Evolutionary conservation across 2,113 vertebrate species (phyloP).

Genomic region (Holacanthus passer): DNA sequence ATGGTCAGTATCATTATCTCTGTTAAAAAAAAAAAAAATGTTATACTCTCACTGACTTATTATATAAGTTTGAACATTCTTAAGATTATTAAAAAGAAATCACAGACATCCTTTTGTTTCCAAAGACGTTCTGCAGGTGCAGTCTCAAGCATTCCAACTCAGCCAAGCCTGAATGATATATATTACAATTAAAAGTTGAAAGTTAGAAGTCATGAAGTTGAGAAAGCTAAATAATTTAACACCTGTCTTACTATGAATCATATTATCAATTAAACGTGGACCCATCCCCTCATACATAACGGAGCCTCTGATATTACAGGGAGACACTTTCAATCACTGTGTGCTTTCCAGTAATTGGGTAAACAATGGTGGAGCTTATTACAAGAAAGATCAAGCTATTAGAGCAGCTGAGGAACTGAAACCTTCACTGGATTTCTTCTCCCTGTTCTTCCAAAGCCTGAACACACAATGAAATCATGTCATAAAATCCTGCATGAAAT

Average conservation of each 20-base stretch:
- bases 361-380: constrained; percentile 51
- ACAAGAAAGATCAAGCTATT: constrained; percentile 53
- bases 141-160: constrained; percentile 9
- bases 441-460: neutral
- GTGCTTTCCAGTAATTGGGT: constrained; percentile 50
- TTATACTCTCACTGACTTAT: neutral
- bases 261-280: constrained; percentile 59
- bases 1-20: neutral
- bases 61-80: neutral
- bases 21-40: neutral
- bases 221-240: constrained; percentile 68
- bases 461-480: neutral
- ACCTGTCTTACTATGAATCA: constrained; percentile 57
- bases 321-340: constrained; percentile 56
- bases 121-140: neutral
- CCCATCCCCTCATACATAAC: constrained; percentile 38
- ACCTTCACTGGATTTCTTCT: neutral
- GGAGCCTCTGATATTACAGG: constrained; percentile 49
- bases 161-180: constrained; percentile 54
- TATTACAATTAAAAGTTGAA: constrained; percentile 64
- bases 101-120: neutral
- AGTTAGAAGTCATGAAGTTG: constrained; percentile 28
- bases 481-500: neutral
- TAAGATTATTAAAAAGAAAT: neutral
- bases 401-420: constrained; percentile 10